These are phyloP conservation scores for Myotis vivesi DNA, from an alignment of 2,797 vertebrate species.

Conservation along the genomic window DNA sequence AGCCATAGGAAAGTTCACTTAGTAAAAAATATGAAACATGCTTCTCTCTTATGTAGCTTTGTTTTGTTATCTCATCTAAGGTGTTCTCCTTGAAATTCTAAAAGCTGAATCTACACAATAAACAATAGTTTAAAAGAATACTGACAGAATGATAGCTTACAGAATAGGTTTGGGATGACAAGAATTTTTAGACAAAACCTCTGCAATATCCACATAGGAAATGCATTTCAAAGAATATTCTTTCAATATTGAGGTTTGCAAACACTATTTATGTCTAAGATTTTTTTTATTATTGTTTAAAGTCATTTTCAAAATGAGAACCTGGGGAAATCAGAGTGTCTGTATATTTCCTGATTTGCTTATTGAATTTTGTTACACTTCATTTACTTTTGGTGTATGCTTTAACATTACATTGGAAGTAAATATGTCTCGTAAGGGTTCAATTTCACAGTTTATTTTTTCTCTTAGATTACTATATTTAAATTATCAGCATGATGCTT, in stretches of 20 bases:
- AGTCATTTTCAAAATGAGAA: not conserved
- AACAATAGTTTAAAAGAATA: constrained; percentile 12
- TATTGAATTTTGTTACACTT: not conserved
- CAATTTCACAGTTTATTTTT: not conserved
- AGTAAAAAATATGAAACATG: not conserved
- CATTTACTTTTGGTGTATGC: not conserved
- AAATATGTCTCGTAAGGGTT: not conserved
- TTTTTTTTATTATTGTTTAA: not conserved
- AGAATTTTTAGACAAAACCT: constrained; percentile 12
- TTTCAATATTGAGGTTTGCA: not conserved
- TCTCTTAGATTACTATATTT: constrained; percentile 36
- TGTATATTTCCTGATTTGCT: not conserved
- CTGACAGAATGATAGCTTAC: not conserved
- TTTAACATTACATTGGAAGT: not conserved
- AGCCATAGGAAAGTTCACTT: not conserved
- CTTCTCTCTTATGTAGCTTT: not conserved
- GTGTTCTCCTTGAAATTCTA: not conserved
- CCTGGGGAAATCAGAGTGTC: not conserved
- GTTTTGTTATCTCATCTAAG: not conserved
- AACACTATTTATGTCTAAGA: not conserved
- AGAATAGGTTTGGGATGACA: not conserved
- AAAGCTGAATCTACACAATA: not conserved
- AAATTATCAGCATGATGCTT: constrained; percentile 61
- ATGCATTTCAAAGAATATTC: not conserved
- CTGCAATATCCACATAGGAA: not conserved